Evolutionary conservation across 2,797 vertebrate species (phyloP), one percentile per base, ranked within the genome.

Genomic region (Phataginus tricuspis): DNA sequence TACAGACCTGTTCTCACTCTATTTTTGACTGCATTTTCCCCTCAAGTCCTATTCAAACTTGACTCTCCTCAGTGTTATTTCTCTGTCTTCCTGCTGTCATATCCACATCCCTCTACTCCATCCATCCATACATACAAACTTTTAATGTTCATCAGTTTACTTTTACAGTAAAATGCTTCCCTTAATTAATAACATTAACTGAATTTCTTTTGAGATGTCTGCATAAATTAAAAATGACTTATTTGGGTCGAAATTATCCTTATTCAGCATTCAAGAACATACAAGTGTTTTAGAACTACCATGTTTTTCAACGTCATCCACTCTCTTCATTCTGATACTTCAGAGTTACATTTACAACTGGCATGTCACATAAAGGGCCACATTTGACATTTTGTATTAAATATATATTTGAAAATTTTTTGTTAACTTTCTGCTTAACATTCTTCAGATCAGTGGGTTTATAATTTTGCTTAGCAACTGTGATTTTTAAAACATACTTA

Each of bases 201-300:
- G 11, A 37, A 39, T 69, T 94, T 85, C 29, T 95, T 84, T 57
- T 53, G 42, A 89, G 23, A 75, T 75, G 45, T 79, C 31, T 75
- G 11, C 19, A 79, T 95, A 93, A 42, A 78, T 94, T 94, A 75
- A 86, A 87, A 80, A 11, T 77, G 49, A 71, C 25, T 45, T 74
- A 74, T 72, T 94, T 92, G 13, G 80, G 53, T 84, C 39, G 86
- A 79, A 86, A 93, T 75, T 86, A 83, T n/a, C 2, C 4, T 95
- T 42, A 57, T 37, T 87, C 39, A 75, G 18, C 61, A 90, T 57
- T 80, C 74, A 93, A 16, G 66, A 34, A 31, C 59, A 93, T 8
- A 55, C 0, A 29, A 4, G 1, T 34, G 19, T 69, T 89, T 79
- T 39, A 84, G 64, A 61, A 18, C 2, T 57, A 37, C 27, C 18